Evolutionary conservation across 1,140 invertebrate species (phyloP).

Genomic region (Saxidomus purpurata): DNA sequence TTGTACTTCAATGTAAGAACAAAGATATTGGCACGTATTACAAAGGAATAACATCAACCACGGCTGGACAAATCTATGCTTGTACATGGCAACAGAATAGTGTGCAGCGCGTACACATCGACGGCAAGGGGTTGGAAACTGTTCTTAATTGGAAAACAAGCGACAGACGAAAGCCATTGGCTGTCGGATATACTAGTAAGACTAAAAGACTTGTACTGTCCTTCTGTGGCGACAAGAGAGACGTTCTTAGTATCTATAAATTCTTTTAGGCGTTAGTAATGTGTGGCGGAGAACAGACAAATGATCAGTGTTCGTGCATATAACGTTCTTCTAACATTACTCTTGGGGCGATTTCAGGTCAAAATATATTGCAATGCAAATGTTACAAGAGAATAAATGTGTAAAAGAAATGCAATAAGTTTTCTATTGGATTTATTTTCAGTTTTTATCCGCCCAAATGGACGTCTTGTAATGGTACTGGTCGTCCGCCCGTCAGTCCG

Average conservation of each 20-base stretch:
- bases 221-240: constrained; percentile 49
- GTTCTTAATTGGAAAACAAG: constrained; percentile 21
- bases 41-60: constrained; percentile 28
- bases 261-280: constrained; percentile 1
- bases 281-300: too few species aligned
- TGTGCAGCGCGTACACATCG: neutral
- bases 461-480: too few species aligned
- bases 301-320: too few species aligned
- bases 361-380: too few species aligned
- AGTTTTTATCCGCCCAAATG: too few species aligned
- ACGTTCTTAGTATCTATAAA: constrained; percentile 50
- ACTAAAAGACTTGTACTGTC: constrained; percentile 50
- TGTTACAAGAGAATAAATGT: too few species aligned
- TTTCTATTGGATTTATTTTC: too few species aligned
- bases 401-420: too few species aligned
- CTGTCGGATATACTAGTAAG: constrained; percentile 42
- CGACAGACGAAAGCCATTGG: constrained; percentile 42
- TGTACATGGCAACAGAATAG: constrained; percentile 50
- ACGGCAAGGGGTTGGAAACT: constrained; percentile 31
- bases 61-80: constrained; percentile 35
- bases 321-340: too few species aligned
- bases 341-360: too few species aligned
- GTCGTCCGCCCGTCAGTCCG: too few species aligned
- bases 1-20: constrained; percentile 39
- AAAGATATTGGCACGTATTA: constrained; percentile 30